Conservation (phyloP, 2,888 invertebrate species). For the Parnassius apollo region DNA sequence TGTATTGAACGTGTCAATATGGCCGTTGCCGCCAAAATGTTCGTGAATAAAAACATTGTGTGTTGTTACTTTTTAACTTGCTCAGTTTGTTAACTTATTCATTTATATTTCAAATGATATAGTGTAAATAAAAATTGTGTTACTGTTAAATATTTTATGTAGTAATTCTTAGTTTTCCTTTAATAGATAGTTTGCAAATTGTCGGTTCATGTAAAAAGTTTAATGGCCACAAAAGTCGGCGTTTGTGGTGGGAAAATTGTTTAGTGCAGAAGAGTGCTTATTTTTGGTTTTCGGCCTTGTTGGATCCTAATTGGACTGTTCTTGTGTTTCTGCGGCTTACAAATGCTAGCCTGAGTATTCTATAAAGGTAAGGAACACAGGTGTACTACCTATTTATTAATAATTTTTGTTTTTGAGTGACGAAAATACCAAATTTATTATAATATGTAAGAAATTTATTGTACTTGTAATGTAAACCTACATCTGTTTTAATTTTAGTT, state of each 20-base stretch:
- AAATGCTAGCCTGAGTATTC: neutral
- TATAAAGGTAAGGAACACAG: constrained; percentile 15
- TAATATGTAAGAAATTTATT: no score
- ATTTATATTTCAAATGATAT: neutral
- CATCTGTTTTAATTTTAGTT: no score
- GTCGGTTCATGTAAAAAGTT: constrained; percentile 22
- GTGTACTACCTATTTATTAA: no score
- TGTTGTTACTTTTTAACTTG: constrained; percentile 41
- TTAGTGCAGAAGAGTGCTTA: constrained; percentile 16
- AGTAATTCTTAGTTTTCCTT: neutral
- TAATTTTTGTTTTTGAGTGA: no score
- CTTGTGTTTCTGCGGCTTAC: constrained; percentile 5
- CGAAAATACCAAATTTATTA: no score
- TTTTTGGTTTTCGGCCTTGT: constrained; percentile 19
- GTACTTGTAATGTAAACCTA: no score
- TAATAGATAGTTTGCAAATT: constrained; percentile 24
- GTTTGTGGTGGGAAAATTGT: constrained; percentile 24
- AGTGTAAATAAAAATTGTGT: constrained; percentile 11
- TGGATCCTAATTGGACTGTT: constrained; percentile 24
- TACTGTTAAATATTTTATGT: constrained; percentile 6
- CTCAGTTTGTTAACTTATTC: constrained; percentile 33
- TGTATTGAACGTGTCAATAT: constrained; percentile 42
- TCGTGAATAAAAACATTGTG: constrained; percentile 50
- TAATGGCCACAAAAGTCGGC: constrained; percentile 16
- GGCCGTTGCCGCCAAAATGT: constrained; percentile 42